Evolutionary conservation across 2,113 vertebrate species (phyloP).

Genomic region (Aptenodytes patagonicus): DNA sequence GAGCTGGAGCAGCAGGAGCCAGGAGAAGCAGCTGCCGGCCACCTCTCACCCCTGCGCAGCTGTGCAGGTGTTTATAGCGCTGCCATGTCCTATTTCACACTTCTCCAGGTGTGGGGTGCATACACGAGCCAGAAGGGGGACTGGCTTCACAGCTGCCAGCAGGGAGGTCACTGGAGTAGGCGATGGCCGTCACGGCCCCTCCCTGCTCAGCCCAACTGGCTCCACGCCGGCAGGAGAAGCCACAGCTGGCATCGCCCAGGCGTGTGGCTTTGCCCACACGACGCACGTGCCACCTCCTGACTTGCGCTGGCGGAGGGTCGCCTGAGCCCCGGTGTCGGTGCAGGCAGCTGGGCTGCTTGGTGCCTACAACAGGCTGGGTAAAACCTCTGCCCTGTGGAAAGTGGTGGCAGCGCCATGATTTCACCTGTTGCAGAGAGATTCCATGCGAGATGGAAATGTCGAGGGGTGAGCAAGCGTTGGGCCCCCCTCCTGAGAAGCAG

Average conservation of each 20-base stretch:
- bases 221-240: accelerated
- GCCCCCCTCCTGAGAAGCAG: neutral
- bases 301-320: accelerated
- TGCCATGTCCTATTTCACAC: neutral
- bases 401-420: neutral
- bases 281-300: neutral
- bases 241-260: neutral
- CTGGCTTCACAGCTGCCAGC: neutral
- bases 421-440: neutral
- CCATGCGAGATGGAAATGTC: neutral
- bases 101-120: neutral
- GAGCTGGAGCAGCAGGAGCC: neutral
- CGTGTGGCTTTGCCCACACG: accelerated
- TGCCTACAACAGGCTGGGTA: neutral
- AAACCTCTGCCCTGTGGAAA: neutral
- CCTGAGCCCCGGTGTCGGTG: neutral
- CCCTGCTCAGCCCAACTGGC: too few relatives aligned
- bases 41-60: neutral
- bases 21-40: neutral
- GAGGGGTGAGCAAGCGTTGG: accelerated
- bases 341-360: neutral
- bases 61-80: neutral
- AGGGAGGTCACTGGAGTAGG: neutral
- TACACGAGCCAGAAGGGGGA: accelerated
- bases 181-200: accelerated